Base-by-base conservation (phyloP, 2,113 vertebrate species). In the Planiliza haematocheilus region DNA sequence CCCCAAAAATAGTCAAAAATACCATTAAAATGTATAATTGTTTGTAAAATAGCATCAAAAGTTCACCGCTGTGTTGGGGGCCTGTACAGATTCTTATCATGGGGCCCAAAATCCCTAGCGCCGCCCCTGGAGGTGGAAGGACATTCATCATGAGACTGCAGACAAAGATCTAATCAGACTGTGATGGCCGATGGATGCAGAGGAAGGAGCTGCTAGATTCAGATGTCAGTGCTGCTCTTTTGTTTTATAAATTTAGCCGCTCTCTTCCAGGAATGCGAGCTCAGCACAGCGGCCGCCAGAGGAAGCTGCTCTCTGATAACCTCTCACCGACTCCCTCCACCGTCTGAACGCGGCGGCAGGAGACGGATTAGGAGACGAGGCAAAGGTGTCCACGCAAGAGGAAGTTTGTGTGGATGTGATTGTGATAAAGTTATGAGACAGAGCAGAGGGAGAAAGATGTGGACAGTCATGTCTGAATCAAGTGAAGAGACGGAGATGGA, bases 211-310 rank as follows among this genome's bases (percentile, higher is more conserved):
- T 45, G 20, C 24, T 39, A 43, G 7, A n/a, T 10, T 10, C 9
- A 36, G 13, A 36, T 10, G 7, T 37, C 2, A 0, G 2, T 0
- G 14, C 4, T 48, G 6, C 10, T 45, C 11, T 24, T 37, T 24
- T 37, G 6, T 30, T 49, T 53, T 41, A 41, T 37, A 2, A 5
- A 10, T 46, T 48, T 4, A 70, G 42, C 34, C 0, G 13, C 2
- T 11, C 8, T 4, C 57, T 82, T 74, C 63, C 71, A 72, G 81
- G 58, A 84, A 82, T 41, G 21, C 18, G 38, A 0, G 39, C 49
- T 79, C 78, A 85, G 78, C 86, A 82, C 63, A 77, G 20, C 21
- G 46, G 30, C 38, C 24, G 52, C 67, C 65, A 70, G 41, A 73
- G 70, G 70, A 73, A 73, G 24, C 50, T 4, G 49, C 13, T 0